These are phyloP conservation scores for Hirundichthys speculiger DNA, from an alignment of 2,113 vertebrate species.

Conservation along the genomic window DNA sequence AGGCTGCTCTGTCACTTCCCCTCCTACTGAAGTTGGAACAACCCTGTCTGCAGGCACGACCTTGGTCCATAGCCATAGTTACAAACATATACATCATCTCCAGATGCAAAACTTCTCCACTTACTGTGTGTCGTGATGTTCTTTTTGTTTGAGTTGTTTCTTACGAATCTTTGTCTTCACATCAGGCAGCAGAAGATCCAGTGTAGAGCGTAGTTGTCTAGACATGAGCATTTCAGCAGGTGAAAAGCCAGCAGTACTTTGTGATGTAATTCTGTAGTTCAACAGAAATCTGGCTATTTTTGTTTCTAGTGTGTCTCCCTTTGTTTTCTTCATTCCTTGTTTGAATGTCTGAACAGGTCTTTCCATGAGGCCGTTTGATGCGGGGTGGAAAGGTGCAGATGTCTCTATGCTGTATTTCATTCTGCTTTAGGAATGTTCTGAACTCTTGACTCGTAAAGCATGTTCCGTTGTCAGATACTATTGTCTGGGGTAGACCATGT, in stretches of 20 bases:
- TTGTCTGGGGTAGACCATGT: no score
- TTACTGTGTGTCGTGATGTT: background rate
- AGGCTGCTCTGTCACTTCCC: no score
- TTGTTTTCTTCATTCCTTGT: background rate
- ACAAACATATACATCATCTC: background rate
- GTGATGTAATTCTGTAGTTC: background rate
- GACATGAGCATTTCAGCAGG: background rate
- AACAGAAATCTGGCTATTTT: background rate
- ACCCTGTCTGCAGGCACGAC: background rate
- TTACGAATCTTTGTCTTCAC: background rate
- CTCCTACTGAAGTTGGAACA: no score
- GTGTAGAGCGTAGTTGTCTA: background rate
- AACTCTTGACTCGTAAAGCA: conserved; percentile 4
- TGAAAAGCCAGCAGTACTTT: background rate
- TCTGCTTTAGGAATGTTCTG: background rate
- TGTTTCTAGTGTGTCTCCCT: no score
- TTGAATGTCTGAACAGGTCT: background rate
- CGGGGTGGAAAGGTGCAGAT: background rate
- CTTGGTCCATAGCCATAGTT: background rate
- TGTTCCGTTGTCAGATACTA: conserved; percentile 3
- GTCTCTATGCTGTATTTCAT: background rate
- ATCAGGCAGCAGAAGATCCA: background rate
- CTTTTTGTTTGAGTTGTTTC: background rate
- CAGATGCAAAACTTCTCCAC: no score
- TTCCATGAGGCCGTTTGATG: background rate